A percentile compares a stretch with the other conserved stretches of the same genome.
phyloP scores from a whole-genome alignment of 2,888 invertebrate species.

The Aphodius granarius region DNA sequence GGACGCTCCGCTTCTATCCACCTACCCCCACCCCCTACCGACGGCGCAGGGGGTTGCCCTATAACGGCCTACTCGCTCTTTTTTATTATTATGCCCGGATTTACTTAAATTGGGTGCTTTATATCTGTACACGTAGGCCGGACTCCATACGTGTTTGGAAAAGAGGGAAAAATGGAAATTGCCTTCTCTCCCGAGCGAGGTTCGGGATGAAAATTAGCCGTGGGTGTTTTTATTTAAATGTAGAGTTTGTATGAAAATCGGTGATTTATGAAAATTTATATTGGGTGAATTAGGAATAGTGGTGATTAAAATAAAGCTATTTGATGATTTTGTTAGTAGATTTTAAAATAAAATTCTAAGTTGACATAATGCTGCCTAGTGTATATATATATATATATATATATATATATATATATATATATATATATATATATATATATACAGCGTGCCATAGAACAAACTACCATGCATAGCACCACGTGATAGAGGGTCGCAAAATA shows the following conservation, averaged over 20 bases:
- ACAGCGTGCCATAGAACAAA: no score
- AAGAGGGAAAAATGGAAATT: background rate
- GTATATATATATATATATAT: no score
- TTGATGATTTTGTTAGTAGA: no score
- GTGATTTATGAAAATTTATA: background rate
- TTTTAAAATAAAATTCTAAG: no score
- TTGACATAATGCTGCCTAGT: no score
- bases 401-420: no score
- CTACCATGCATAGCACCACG: no score
- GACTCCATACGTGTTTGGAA: background rate
- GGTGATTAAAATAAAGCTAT: background rate
- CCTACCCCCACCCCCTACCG: background rate
- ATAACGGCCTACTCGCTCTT: slow-evolving; percentile 12
- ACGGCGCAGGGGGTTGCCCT: background rate
- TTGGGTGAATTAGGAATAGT: background rate
- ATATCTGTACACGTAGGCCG: slow-evolving; percentile 20
- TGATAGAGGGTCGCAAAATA: no score
- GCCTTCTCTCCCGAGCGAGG: no score
- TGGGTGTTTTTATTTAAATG: background rate
- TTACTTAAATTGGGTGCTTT: slow-evolving; percentile 30
- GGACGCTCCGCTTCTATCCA: background rate
- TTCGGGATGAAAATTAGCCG: background rate
- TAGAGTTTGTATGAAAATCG: background rate
- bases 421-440: no score
- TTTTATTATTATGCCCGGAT: slow-evolving; percentile 26